A percentile compares a stretch with the other conserved stretches of the same genome.
Evolutionary conservation across 1,140 invertebrate genomes (phyloP).

Genomic region (Brachionus rubens): DNA sequence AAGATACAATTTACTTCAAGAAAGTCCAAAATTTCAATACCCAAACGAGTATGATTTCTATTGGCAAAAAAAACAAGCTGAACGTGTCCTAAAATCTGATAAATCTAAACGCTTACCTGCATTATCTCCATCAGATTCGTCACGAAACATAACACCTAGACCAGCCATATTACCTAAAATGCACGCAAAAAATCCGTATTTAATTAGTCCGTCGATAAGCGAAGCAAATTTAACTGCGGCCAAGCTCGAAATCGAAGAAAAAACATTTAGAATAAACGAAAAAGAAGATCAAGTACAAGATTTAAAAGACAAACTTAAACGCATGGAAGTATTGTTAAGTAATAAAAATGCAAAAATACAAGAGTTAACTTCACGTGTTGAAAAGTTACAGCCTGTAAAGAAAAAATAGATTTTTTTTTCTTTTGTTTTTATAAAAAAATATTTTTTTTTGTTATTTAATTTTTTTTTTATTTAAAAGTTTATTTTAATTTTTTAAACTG

Average conservation of each 20-base stretch:
- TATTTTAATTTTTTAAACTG: too few relatives aligned
- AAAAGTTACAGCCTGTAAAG: constrained; percentile 27
- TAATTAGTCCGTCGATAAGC: constrained; percentile 19
- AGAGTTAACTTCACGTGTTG: background rate
- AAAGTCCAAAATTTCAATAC: background rate
- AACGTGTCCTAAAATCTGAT: constrained; percentile 20
- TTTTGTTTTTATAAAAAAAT: constrained; percentile 17
- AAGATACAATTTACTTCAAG: background rate
- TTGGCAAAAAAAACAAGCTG: constrained; percentile 26
- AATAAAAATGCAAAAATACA: constrained; percentile 39
- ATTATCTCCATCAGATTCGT: background rate
- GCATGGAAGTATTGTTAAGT: constrained; percentile 20
- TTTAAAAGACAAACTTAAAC: constrained; percentile 32
- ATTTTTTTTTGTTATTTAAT: background rate
- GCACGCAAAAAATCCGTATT: constrained; percentile 20
- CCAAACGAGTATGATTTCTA: constrained; percentile 22
- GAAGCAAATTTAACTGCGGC: constrained; percentile 23
- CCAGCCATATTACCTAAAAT: background rate
- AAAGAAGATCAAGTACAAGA: constrained; percentile 23
- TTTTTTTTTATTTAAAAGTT: background rate
- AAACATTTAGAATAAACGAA: background rate
- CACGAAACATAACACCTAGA: background rate
- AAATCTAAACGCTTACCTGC: background rate
- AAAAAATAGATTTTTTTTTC: background rate
- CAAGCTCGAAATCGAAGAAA: constrained; percentile 37